Evolutionary conservation across 2,113 vertebrate genomes (phyloP), one percentile per base, ranked within the genome.

Genomic region (Callochromis pleurospilus): DNA sequence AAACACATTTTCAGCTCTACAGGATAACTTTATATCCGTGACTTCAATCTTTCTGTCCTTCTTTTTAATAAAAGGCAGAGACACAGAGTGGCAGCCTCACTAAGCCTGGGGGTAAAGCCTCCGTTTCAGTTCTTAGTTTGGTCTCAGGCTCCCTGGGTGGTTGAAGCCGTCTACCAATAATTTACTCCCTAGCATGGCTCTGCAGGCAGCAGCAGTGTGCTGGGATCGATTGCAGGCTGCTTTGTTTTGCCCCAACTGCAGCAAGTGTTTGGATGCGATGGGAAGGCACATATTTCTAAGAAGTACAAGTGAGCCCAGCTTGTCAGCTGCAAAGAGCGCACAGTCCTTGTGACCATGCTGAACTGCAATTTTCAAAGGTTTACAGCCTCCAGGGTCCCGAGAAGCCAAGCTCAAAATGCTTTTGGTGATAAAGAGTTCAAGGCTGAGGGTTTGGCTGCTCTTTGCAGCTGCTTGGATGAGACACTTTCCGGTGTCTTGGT

Each of bases 91-190:
- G 15, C 42, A 75, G 21, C 24, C 42, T 75, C 36, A 45, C 3
- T 19, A 84, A 68, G 58, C 55, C 38, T 84, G 60, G 86, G 38
- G 82, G 81, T 85, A 93, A 83, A 13, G 13, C 33, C 1, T 54
- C 65, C 11, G 84, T 81, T 83, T 33, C 68, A 11, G 38, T 84
- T 29, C 79, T 82, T 87, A 55, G 86, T 81, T 90, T 91, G 45
- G 14, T 79, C 19, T 73, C 19, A 55, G 85, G 29, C 45, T 60
- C 80, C 88, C 87, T 94, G 70, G 91, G 21, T 94, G 79, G 60
- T 92, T 95, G 81, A 96, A 97, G 26, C 97, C 95, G 82, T 97
- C 96, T 33, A 97, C 95, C 62, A 96, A 81, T 68, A 97, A 84
- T 3, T 17, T 80, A 14, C 96, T 96, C 15, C 95, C 96, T 40